Conservation (phyloP, 2,888 invertebrate species). For the Pseudococcus longispinus region DNA sequence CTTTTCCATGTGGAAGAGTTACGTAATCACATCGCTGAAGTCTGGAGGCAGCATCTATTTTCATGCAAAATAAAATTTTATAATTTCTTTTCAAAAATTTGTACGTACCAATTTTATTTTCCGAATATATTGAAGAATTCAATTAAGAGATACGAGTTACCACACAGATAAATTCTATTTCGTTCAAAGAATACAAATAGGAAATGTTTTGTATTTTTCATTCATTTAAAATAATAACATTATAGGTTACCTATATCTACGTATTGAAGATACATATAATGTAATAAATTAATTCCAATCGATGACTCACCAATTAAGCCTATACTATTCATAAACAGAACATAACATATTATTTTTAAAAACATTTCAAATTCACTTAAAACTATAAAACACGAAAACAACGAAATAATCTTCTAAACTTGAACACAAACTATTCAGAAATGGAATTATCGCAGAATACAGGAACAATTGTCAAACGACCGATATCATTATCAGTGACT, state of each 20-base stretch:
- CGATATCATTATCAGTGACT: slow-evolving; percentile 8
- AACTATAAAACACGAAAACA: not conserved
- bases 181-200: not conserved
- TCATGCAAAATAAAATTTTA: not conserved
- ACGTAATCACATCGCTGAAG: slow-evolving; percentile 63
- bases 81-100: too few species aligned
- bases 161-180: not conserved
- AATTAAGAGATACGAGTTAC: too few species aligned
- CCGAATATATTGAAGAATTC: not conserved
- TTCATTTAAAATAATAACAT: too few species aligned
- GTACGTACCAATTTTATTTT: too few species aligned
- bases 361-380: not conserved
- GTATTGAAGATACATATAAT: not conserved
- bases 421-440: not conserved
- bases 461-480: slow-evolving; percentile 18
- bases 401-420: not conserved
- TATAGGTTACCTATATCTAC: too few species aligned
- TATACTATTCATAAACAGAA: not conserved
- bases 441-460: not conserved
- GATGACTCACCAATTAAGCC: not conserved
- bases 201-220: not conserved
- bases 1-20: slow-evolving; percentile 65
- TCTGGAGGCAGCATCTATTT: not conserved
- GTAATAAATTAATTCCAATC: too few species aligned
- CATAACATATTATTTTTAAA: not conserved